These are phyloP conservation scores for Leucopsar rothschildi DNA, from an alignment of 2,113 vertebrate species.

Conservation along the genomic window DNA sequence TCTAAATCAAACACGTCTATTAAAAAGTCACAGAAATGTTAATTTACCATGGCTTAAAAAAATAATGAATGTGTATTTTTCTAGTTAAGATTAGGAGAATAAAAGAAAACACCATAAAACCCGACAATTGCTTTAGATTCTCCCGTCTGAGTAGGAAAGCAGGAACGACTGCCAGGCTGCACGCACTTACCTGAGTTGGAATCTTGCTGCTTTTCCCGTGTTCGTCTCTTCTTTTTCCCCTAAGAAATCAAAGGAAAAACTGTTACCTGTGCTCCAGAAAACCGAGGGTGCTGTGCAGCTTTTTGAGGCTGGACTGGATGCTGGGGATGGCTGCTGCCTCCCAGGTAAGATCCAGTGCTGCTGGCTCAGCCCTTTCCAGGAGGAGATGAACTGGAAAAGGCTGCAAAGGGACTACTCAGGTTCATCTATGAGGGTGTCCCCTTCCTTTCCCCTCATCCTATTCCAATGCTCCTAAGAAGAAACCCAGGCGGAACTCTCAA, in stretches of 20 bases:
- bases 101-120: background rate
- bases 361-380: background rate
- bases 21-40: background rate
- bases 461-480: background rate
- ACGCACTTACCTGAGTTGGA: conserved; percentile 84
- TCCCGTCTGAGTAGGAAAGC: background rate
- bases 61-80: background rate
- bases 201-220: conserved; percentile 96
- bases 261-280: background rate
- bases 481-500: background rate
- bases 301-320: background rate
- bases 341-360: rapidly evolving
- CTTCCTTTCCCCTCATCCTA: background rate
- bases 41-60: background rate
- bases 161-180: background rate
- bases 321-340: background rate
- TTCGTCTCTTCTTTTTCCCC: conserved; percentile 98
- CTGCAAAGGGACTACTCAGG: background rate
- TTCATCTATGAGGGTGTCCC: rapidly evolving
- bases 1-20: background rate
- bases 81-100: background rate
- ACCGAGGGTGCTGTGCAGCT: rapidly evolving
- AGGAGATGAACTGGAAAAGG: background rate
- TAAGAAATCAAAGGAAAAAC: conserved; percentile 47
- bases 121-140: background rate